phyloP scores from a whole-genome alignment of 2,113 vertebrate species.

The Pelmatolapia mariae region DNA sequence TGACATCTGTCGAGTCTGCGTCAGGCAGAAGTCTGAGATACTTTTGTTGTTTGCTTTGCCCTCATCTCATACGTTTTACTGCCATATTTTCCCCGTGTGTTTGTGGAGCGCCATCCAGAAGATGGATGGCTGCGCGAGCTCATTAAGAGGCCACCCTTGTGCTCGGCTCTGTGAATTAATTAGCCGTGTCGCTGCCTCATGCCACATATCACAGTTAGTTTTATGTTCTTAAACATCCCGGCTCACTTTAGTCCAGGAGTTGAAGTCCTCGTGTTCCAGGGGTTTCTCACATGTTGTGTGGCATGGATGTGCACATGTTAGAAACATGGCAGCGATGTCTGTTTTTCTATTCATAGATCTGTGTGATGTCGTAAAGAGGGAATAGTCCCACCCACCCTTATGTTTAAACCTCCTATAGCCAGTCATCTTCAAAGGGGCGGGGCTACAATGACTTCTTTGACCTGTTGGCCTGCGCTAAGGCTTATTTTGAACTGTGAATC shows the following conservation, averaged over 20 bases:
- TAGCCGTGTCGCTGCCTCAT: neutral
- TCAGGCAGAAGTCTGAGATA: neutral
- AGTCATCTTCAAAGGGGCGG: neutral
- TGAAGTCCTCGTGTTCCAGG: neutral
- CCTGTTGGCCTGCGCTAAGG: neutral
- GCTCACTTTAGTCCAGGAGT: neutral
- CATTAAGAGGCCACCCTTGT: slow-evolving; percentile 22
- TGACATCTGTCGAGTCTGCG: neutral
- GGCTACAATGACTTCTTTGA: neutral
- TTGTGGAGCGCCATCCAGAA: neutral
- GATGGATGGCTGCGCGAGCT: slow-evolving; percentile 15
- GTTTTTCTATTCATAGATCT: neutral
- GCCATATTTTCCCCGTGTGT: neutral
- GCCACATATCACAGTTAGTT: neutral
- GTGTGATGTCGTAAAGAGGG: neutral
- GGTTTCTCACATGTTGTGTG: neutral
- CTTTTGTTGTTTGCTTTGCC: neutral
- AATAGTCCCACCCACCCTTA: neutral
- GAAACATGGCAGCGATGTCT: neutral
- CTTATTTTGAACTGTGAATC: neutral
- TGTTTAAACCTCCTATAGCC: neutral
- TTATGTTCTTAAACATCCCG: neutral
- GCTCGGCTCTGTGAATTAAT: neutral
- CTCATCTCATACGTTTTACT: neutral
- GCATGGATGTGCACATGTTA: neutral